Base-by-base conservation (phyloP, 37 sponge, comb jelly and placozoan species). In the Trichoplax adhaerens region DNA sequence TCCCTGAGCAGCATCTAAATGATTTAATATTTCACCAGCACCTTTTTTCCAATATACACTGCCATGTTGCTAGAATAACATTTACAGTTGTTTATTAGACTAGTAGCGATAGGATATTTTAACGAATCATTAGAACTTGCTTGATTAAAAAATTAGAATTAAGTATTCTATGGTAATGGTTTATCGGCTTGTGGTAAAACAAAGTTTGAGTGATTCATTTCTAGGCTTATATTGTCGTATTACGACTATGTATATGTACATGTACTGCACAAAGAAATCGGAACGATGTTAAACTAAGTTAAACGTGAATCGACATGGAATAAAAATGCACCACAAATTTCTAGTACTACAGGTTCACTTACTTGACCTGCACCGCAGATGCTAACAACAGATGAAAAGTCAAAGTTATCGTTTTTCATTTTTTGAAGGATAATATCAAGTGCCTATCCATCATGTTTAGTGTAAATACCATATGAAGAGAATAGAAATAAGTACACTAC, bases 31-130 rank as follows among this genome's bases (percentile, higher is more conserved):
- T 1, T 63, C 62, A 61, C 65, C 69, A 47, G 84, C 80, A 5
- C 86, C 95, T 57, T 67, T 73, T 47, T 69, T 78, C 95, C 95
- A 94, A 73, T 94, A 94, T 7, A 94, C 85, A 76, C 90, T 88
- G 58, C 95, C 95, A 74, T 94, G 95, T 57, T 94, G 95, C 76
- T 79, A 77, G 52, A 65, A 47, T 46, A 46, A 2, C 3, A 52
- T 29, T 29, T 29, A 29, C 29, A 29, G 29, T 29, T 29, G 29
- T 29, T 29, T 29, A 29, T 29, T 29, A 29, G 29, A 29, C 29
- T 29, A 29, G 29, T 29, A 29, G 29, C 29, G 29, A 29, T 29
- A 74, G n/a, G 10, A 55, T 2, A 50, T 12, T 48, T 29, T 66
- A 66, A 46, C 12, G 50, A 2, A 6, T 47, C 57, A 74, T 64